Percentiles rank a stretch among this genome's conserved stretches.
phyloP scores from a whole-genome alignment of 2,113 vertebrate species.

The Octodon degus region DNA sequence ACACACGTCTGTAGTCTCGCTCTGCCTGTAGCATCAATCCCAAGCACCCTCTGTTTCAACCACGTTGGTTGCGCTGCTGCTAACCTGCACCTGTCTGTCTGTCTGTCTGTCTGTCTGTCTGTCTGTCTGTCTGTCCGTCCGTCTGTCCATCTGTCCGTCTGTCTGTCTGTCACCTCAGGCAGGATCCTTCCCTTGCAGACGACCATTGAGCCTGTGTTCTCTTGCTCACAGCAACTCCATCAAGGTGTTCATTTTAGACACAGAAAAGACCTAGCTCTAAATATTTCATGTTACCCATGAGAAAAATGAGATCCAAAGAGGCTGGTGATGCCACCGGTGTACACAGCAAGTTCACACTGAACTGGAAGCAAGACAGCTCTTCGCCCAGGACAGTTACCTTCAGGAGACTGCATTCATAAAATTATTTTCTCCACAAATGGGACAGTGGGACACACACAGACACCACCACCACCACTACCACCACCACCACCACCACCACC shows the following conservation, averaged over 20 bases:
- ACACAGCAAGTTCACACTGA: neutral
- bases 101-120: neutral
- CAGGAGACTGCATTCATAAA: neutral
- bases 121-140: neutral
- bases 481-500: too few relatives aligned
- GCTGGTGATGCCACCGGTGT: neutral
- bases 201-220: neutral
- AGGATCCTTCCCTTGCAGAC: neutral
- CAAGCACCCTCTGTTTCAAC: neutral
- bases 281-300: neutral
- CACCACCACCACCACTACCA: too few relatives aligned
- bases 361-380: neutral
- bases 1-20: neutral
- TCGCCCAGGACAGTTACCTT: neutral
- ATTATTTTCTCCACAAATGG: neutral
- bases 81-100: neutral
- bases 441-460: neutral
- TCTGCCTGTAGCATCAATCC: neutral
- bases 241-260: neutral
- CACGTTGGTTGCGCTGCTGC: neutral
- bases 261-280: neutral
- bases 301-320: neutral
- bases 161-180: neutral
- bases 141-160: too few relatives aligned
- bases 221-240: neutral